phyloP scores from a whole-genome alignment of 2,888 invertebrate genomes.

The Orthosia gracilis region DNA sequence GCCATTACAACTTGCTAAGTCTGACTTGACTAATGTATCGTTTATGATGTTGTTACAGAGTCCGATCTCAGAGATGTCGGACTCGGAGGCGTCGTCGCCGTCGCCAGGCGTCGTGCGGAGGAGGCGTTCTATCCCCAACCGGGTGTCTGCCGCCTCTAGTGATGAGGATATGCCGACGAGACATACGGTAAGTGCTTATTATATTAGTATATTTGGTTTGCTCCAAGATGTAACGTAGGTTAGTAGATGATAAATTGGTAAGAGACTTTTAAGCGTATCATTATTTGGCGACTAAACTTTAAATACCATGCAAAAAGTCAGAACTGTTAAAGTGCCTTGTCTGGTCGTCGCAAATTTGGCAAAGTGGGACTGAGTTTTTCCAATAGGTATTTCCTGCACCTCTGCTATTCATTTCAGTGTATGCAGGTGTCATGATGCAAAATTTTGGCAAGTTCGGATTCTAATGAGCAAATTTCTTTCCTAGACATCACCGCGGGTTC shows the following conservation, averaged over 20 bases:
- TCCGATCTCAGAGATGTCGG: slow-evolving; percentile 92
- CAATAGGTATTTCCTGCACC: too few relatives aligned
- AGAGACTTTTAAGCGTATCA: too few relatives aligned
- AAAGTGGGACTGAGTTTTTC: too few relatives aligned
- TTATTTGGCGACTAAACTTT: too few relatives aligned
- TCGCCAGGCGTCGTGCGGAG: slow-evolving; percentile 79
- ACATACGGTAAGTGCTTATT: slow-evolving; percentile 72
- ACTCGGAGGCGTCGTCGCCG: slow-evolving; percentile 88
- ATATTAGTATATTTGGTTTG: background rate
- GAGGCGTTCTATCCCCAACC: slow-evolving; percentile 79
- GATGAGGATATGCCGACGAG: slow-evolving; percentile 82
- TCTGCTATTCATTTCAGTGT: too few relatives aligned
- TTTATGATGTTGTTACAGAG: slow-evolving; percentile 73
- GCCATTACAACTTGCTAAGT: too few relatives aligned
- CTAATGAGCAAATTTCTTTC: background rate
- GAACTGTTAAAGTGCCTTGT: too few relatives aligned
- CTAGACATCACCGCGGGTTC: slow-evolving; percentile 78
- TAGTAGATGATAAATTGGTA: too few relatives aligned
- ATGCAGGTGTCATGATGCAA: too few relatives aligned
- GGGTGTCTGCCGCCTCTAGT: slow-evolving; percentile 86
- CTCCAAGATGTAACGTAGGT: too few relatives aligned
- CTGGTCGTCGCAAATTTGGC: too few relatives aligned
- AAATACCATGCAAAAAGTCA: too few relatives aligned
- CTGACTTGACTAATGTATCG: background rate
- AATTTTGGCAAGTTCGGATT: background rate